A percentile compares a stretch with the other conserved stretches of the same genome.
Conservation (phyloP, 2,797 vertebrate genomes). For the Uromys caudimaculatus region DNA sequence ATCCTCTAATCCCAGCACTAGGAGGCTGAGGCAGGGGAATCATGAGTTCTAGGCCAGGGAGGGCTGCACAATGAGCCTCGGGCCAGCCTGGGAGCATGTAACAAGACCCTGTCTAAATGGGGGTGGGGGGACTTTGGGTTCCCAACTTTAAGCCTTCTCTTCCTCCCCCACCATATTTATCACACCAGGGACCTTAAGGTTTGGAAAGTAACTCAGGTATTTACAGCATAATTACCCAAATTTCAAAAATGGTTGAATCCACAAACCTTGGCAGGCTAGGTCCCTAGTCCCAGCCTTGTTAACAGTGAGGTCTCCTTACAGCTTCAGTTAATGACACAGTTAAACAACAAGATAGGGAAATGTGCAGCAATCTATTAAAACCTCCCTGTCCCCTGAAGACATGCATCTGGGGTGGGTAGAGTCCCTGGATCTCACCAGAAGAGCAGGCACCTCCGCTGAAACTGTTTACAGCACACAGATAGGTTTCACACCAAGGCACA, state of each 20-base stretch:
- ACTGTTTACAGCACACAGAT: conserved; percentile 63
- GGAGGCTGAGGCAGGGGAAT: neutral
- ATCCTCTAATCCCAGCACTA: neutral
- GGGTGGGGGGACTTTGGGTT: neutral
- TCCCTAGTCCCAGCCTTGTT: conserved; percentile 55
- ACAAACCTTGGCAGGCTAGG: conserved; percentile 56
- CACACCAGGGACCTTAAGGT: conserved; percentile 68
- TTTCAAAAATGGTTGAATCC: conserved; percentile 76
- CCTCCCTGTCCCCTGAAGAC: conserved; percentile 62
- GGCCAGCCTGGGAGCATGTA: neutral
- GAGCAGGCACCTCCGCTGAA: conserved; percentile 54
- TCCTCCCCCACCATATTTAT: conserved; percentile 53
- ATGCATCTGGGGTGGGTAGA: neutral
- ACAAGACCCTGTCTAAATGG: neutral
- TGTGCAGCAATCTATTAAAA: conserved; percentile 56
- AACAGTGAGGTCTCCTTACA: conserved; percentile 47
- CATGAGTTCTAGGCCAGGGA: neutral
- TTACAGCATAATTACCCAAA: conserved; percentile 75
- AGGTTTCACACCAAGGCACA: conserved; percentile 74
- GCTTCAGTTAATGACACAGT: conserved; percentile 63
- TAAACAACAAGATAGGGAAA: conserved; percentile 67
- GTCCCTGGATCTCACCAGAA: conserved; percentile 14
- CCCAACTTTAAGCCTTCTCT: conserved; percentile 41
- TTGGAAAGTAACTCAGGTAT: conserved; percentile 68
- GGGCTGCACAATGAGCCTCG: neutral